Percentiles rank a stretch among this genome's conserved stretches.
Evolutionary conservation across 2,888 invertebrate species (phyloP).

Genomic region (Eudasyphora cyanicolor): DNA sequence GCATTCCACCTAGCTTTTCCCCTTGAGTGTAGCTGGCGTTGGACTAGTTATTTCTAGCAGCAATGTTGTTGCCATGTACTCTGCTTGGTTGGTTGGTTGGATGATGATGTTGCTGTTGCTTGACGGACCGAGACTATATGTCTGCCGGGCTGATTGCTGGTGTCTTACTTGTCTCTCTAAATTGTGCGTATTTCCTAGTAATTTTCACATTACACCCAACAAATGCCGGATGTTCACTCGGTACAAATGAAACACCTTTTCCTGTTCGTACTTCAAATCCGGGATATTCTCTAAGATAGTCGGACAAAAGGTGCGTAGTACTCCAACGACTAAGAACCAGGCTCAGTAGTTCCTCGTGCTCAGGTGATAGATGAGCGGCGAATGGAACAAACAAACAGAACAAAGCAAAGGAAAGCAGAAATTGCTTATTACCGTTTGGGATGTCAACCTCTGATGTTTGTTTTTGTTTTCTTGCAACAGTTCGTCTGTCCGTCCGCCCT

Average conservation of each 20-base stretch:
- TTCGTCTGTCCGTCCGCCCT: neutral
- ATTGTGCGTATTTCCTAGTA: constrained; percentile 66
- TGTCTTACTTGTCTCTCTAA: constrained; percentile 37
- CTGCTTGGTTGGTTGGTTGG: neutral
- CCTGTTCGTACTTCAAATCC: neutral
- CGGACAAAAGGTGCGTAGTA: neutral
- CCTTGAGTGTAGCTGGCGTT: neutral
- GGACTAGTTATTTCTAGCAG: neutral
- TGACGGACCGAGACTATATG: neutral
- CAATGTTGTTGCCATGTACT: neutral
- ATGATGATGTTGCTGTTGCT: neutral
- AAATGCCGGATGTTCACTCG: constrained; percentile 59
- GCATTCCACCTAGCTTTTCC: neutral
- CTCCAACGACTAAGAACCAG: neutral
- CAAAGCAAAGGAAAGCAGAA: constrained; percentile 38
- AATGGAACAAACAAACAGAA: neutral
- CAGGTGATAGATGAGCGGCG: constrained; percentile 16
- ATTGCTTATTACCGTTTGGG: constrained; percentile 56
- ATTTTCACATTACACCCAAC: constrained; percentile 57
- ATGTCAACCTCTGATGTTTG: neutral
- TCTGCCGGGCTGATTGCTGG: neutral
- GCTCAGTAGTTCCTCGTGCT: neutral
- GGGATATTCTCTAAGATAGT: neutral
- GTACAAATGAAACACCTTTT: constrained; percentile 45
- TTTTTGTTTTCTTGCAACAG: neutral